Percentiles rank a stretch among this genome's conserved stretches.
Evolutionary conservation across 2,888 invertebrate species (phyloP).

Genomic region (Lepeophtheirus nordmannii): DNA sequence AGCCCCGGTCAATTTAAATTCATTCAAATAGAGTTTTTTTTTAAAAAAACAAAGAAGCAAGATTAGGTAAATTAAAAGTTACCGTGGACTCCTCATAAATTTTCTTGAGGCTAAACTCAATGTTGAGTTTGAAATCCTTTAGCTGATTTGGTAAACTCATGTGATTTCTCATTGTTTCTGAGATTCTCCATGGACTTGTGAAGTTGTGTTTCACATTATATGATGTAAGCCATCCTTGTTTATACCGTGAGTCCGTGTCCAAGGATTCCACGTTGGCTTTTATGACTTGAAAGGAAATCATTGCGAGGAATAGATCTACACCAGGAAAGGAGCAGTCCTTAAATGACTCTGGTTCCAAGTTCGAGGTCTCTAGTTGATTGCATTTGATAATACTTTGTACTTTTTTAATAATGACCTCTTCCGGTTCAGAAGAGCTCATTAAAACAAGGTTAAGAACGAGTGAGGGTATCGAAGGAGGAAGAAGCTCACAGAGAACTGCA

Average conservation of each 20-base stretch:
- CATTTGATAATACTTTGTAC: constrained; percentile 35
- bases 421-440: not conserved
- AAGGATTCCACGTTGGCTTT: constrained; percentile 29
- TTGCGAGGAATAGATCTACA: constrained; percentile 33
- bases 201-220: constrained; percentile 54
- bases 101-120: constrained; percentile 29
- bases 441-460: constrained; percentile 30
- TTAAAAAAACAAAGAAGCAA: constrained; percentile 5
- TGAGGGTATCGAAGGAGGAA: constrained; percentile 32
- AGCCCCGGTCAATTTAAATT: constrained; percentile 42
- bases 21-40: constrained; percentile 30
- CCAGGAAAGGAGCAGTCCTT: constrained; percentile 43
- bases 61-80: constrained; percentile 25
- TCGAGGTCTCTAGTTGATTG: constrained; percentile 46
- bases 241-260: not conserved
- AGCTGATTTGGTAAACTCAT: constrained; percentile 28
- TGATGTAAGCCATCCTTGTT: constrained; percentile 49
- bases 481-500: constrained; percentile 32
- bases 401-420: not conserved
- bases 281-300: constrained; percentile 32
- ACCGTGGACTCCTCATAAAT: constrained; percentile 45
- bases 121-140: constrained; percentile 30
- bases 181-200: constrained; percentile 48
- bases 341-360: constrained; percentile 47
- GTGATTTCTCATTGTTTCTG: constrained; percentile 40